A percentile compares a stretch with the other conserved stretches of the same genome.
phyloP scores from a whole-genome alignment of 2,113 vertebrate species.

The Mesocricetus auratus region DNA sequence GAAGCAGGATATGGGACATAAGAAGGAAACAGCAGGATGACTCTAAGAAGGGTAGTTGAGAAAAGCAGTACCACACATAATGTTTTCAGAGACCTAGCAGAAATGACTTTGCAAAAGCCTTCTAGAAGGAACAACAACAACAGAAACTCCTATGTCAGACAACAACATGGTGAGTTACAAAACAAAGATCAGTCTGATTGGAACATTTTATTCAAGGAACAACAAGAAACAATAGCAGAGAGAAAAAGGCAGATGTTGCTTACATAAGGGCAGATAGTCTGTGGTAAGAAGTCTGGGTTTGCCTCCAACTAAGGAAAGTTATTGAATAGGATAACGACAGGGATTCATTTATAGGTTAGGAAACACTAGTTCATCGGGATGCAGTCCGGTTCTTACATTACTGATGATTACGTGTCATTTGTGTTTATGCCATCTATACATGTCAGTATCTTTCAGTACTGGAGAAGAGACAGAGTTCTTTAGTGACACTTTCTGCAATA shows the following conservation, averaged over 20 bases:
- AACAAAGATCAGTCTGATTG: not conserved
- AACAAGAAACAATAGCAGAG: not conserved
- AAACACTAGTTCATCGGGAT: not conserved
- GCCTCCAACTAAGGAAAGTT: not conserved
- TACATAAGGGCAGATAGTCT: not conserved
- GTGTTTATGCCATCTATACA: not conserved
- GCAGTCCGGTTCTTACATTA: not conserved
- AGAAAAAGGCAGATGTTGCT: not conserved
- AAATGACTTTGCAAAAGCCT: not conserved
- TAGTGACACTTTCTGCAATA: not conserved
- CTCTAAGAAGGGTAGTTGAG: not conserved
- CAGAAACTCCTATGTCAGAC: not conserved
- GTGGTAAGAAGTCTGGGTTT: not conserved
- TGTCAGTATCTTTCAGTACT: not conserved
- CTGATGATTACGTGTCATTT: not conserved
- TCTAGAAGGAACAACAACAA: not conserved
- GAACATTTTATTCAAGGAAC: not conserved
- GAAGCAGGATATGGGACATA: not conserved
- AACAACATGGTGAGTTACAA: not conserved
- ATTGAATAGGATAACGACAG: not conserved
- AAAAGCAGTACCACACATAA: not conserved
- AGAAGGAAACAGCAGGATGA: not conserved
- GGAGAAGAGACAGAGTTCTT: not conserved
- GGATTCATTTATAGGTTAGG: not conserved
- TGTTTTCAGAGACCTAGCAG: not conserved